Percentiles rank a stretch among this genome's conserved stretches.
These are phyloP conservation scores for Cabera pusaria DNA, from an alignment of 2,888 invertebrate genomes.

Conservation along the genomic window DNA sequence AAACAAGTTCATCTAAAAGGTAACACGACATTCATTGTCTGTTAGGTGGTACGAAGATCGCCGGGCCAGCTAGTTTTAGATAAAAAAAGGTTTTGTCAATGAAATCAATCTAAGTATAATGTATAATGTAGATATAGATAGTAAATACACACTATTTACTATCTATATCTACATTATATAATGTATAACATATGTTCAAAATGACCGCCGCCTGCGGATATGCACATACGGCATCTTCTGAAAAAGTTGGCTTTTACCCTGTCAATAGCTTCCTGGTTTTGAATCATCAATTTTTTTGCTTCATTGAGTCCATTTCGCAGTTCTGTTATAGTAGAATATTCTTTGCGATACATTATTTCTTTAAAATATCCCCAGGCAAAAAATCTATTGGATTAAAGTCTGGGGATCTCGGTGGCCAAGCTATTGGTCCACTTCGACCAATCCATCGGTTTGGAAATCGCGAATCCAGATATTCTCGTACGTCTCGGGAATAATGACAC, in stretches of 20 bases:
- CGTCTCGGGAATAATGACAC: conserved; percentile 1
- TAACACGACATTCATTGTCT: too few species aligned
- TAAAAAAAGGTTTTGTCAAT: too few species aligned
- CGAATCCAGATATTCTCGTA: conserved; percentile 1
- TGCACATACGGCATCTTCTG: background rate
- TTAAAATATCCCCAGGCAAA: conserved; percentile 9
- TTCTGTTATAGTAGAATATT: background rate
- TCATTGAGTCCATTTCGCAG: background rate
- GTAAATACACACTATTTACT: too few species aligned
- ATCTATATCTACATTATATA: too few species aligned
- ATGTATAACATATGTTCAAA: too few species aligned
- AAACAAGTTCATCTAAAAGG: too few species aligned
- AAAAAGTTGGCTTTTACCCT: background rate
- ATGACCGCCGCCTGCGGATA: background rate
- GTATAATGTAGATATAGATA: too few species aligned
- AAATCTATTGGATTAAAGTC: conserved; percentile 15
- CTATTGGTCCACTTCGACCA: conserved; percentile 9
- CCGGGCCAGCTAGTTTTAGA: too few species aligned
- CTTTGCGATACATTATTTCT: conserved; percentile 3
- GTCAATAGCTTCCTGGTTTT: background rate
- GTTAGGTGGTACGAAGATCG: too few species aligned
- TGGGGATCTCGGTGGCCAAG: conserved; percentile 14
- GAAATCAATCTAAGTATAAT: too few species aligned
- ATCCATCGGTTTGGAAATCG: conserved; percentile 10
- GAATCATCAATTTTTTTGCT: background rate